These are phyloP conservation scores for Chrysochloris asiatica DNA, from an alignment of 2,113 vertebrate species.

Conservation along the genomic window DNA sequence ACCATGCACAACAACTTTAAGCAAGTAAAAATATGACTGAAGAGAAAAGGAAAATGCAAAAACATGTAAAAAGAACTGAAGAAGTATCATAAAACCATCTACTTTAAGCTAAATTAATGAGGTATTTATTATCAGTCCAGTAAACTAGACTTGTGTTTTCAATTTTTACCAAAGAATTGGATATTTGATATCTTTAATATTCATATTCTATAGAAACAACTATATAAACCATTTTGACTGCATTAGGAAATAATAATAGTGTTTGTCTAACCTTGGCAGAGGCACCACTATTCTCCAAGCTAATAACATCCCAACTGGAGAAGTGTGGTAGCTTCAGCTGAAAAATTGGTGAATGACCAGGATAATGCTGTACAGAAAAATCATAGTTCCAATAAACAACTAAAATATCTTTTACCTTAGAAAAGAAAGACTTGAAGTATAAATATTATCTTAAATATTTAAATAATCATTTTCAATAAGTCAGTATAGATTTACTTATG, in stretches of 20 bases:
- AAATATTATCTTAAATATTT: neutral
- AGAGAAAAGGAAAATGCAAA: neutral
- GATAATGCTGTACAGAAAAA: neutral
- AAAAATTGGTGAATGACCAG: neutral
- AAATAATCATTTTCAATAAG: neutral
- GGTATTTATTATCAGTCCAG: neutral
- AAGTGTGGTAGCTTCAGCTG: neutral
- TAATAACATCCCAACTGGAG: neutral
- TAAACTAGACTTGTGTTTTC: neutral
- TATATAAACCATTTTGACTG: neutral
- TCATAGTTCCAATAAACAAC: neutral
- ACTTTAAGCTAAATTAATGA: constrained; percentile 20
- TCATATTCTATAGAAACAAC: neutral
- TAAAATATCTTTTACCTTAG: neutral
- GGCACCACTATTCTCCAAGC: neutral
- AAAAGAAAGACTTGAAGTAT: neutral
- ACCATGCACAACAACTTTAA: no score
- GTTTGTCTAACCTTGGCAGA: neutral
- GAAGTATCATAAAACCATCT: neutral
- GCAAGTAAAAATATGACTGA: neutral
- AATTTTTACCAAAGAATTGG: constrained; percentile 17
- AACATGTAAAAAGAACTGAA: constrained; percentile 15
- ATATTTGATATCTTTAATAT: neutral
- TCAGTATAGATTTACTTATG: neutral
- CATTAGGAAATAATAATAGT: neutral